Percentiles rank a stretch among this genome's conserved stretches.
phyloP scores from a whole-genome alignment of 1,140 invertebrate genomes.

The Penaeus vannamei region DNA sequence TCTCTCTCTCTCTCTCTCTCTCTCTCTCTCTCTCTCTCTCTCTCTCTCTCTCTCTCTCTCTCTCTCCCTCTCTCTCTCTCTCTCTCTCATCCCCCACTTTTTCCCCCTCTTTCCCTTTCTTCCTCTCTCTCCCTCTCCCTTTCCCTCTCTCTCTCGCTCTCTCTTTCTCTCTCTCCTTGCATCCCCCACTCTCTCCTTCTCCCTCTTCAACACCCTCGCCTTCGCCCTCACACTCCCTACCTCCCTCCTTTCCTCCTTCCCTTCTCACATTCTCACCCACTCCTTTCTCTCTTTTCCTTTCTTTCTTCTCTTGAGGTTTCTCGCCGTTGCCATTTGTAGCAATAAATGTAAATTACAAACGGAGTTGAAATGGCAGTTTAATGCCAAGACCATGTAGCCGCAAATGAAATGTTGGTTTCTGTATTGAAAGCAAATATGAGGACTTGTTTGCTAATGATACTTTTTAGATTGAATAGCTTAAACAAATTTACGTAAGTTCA shows the following conservation, averaged over 20 bases:
- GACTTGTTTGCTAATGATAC: too few species aligned
- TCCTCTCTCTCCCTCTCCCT: slow-evolving; percentile 23
- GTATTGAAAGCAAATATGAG: too few species aligned
- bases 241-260: background rate
- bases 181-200: background rate
- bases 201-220: background rate
- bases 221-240: background rate
- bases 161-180: slow-evolving; percentile 1
- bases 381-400: too few species aligned
- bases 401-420: too few species aligned
- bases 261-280: background rate
- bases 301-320: too few species aligned
- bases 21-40: background rate
- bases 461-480: too few species aligned
- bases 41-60: background rate
- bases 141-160: slow-evolving; percentile 27
- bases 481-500: too few species aligned
- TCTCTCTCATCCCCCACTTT: background rate
- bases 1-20: slow-evolving; percentile 42
- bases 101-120: background rate
- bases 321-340: too few species aligned
- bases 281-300: too few species aligned
- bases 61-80: background rate
- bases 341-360: too few species aligned
- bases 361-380: too few species aligned